Percentiles rank a stretch among this genome's conserved stretches.
Conservation (phyloP, 2,888 invertebrate species). For the Noctua janthina region DNA sequence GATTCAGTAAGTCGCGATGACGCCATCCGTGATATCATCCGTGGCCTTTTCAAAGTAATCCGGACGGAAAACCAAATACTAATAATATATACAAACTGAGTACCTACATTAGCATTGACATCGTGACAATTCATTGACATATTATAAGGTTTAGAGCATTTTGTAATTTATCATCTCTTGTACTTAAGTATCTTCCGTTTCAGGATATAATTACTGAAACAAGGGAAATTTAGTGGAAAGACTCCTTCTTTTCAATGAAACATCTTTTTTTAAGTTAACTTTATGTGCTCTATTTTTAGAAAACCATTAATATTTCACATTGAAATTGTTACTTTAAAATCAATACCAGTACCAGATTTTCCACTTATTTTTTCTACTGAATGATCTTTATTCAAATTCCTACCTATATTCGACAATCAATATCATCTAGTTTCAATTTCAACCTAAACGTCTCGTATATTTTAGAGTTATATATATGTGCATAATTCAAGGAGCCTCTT, state of each 20-base stretch:
- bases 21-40: constrained; percentile 67
- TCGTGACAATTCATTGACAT: constrained; percentile 5
- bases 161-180: background rate
- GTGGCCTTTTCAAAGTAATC: constrained; percentile 60
- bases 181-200: background rate
- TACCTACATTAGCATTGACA: constrained; percentile 15
- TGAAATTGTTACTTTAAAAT: background rate
- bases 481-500: constrained; percentile 40
- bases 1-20: constrained; percentile 61
- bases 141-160: background rate
- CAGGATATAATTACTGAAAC: background rate
- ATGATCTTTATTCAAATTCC: background rate
- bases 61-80: constrained; percentile 50
- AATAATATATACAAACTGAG: constrained; percentile 26
- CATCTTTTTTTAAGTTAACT: background rate
- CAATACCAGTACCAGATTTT: background rate
- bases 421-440: background rate
- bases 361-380: background rate
- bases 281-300: background rate
- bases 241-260: background rate
- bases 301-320: background rate
- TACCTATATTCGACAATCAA: background rate
- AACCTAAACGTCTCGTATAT: background rate
- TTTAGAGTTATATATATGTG: background rate
- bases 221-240: too few species aligned